Base-by-base conservation (phyloP, 2,797 vertebrate species). In the Sebastes trivittatus region DNA sequence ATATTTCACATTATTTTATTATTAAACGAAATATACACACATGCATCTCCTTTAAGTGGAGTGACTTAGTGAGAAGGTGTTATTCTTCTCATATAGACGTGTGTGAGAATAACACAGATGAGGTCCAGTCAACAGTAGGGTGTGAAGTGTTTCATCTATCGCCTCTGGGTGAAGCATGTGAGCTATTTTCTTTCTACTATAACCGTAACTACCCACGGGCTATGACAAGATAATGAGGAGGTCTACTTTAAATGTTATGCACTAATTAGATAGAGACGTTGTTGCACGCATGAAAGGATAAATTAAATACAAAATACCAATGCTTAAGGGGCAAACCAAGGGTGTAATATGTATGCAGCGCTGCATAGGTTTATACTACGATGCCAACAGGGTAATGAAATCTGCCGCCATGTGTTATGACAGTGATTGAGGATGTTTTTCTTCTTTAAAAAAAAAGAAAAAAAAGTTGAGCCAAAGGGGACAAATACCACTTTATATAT, bases 261-360 rank as follows among this genome's bases (percentile, higher is more conserved):
- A 65, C 80, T 93, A 92, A 94, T 94, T 93, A 88, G 80, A 84
- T 72, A 36, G 76, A 86, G 77, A 84, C 18, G n/a, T 29, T 68
- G 55, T 22, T 80, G 54, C 78, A 83, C 4, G 62, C 75, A 72
- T 67, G 78, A 75, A 38, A 66, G 78, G 69, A 62, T 67, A 85
- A 87, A 94, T 90, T 76, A 88, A 90, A 77, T 79, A 82, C 80
- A 83, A 49, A 93, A 92, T 80, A 77, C 22, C 63, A 71, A 54
- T 8, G 64, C 80, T 77, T 75, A 71, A 66, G 75, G 88, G 83
- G 84, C 75, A 88, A 82, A 72, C 30, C 70, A 52, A 85, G 67
- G 75, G 58, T 79, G 72, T 56, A 23, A 74, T 82, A 64, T 67
- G 38, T 36, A 72, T 74, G 65, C 77, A 82, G 18, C 20, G 3